These are phyloP conservation scores for Drosophila monieri DNA, from an alignment of 2,888 invertebrate species.

Conservation along the genomic window DNA sequence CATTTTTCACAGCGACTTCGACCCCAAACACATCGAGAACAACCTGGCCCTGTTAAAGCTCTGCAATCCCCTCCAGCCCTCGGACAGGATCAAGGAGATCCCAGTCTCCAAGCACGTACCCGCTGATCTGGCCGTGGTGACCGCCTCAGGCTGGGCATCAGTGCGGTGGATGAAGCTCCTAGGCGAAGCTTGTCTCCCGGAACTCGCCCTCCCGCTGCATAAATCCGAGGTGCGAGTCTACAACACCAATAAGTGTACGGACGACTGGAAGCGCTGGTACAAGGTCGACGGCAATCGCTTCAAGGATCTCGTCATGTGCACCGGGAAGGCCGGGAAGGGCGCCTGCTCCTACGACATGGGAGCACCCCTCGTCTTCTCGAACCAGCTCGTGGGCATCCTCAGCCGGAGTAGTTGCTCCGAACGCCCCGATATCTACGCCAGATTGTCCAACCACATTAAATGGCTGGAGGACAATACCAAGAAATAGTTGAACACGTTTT, in stretches of 20 bases:
- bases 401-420: not conserved
- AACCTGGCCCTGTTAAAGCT: slow-evolving; percentile 6
- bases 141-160: slow-evolving; percentile 1
- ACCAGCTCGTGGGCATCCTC: not conserved
- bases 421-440: not conserved
- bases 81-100: not conserved
- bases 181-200: not conserved
- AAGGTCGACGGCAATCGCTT: not conserved
- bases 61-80: not conserved
- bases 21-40: not conserved
- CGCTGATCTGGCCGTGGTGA: not conserved
- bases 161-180: not conserved
- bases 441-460: not conserved
- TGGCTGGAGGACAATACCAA: not conserved
- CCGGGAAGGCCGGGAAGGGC: not conserved
- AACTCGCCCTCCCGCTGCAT: not conserved
- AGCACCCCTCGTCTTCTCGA: not conserved
- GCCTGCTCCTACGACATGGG: slow-evolving; percentile 10
- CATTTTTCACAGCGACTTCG: not conserved
- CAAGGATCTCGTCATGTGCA: slow-evolving; percentile 5
- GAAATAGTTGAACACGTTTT: not conserved
- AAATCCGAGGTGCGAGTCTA: not conserved
- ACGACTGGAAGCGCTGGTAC: not conserved
- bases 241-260: not conserved
- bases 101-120: not conserved